These are phyloP conservation scores for Sclerodermus sp. DNA, from an alignment of 2,888 invertebrate species.

Conservation along the genomic window DNA sequence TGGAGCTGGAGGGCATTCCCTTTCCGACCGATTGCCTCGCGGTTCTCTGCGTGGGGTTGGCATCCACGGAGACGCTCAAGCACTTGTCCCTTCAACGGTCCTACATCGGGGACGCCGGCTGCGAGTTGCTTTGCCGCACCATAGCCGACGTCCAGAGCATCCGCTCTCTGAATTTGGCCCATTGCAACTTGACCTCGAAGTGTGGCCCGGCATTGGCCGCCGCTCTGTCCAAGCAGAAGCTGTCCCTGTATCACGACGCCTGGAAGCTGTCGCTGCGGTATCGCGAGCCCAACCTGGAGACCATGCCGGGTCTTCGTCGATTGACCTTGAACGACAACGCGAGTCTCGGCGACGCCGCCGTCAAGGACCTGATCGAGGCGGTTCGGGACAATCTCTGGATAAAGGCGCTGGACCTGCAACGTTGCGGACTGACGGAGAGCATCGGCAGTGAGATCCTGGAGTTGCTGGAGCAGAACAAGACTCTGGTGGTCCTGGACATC, in stretches of 20 bases:
- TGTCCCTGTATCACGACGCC: slow-evolving; percentile 75
- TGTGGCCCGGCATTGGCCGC: slow-evolving; percentile 69
- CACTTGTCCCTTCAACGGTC: slow-evolving; percentile 71
- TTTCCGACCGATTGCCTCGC: slow-evolving; percentile 69
- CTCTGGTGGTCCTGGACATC: slow-evolving; percentile 71
- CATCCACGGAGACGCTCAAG: slow-evolving; percentile 67
- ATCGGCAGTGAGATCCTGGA: slow-evolving; percentile 64
- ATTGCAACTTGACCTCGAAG: slow-evolving; percentile 67
- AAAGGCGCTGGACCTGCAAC: slow-evolving; percentile 76
- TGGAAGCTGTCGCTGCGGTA: slow-evolving; percentile 83
- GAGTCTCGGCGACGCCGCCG: slow-evolving; percentile 68
- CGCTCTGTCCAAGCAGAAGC: slow-evolving; percentile 65
- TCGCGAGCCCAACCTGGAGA: slow-evolving; percentile 70
- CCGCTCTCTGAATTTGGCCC: slow-evolving; percentile 69
- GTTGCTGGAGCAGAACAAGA: slow-evolving; percentile 67
- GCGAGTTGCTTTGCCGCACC: slow-evolving; percentile 70
- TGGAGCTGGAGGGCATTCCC: slow-evolving; percentile 74
- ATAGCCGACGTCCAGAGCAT: slow-evolving; percentile 70
- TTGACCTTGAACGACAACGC: slow-evolving; percentile 73
- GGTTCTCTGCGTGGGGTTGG: slow-evolving; percentile 64
- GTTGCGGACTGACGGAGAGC: slow-evolving; percentile 71
- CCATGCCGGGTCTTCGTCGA: slow-evolving; percentile 73
- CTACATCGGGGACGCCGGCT: slow-evolving; percentile 72
- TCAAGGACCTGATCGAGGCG: slow-evolving; percentile 66
- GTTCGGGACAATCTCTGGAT: slow-evolving; percentile 80